Conservation (phyloP, 1,140 invertebrate genomes). For the Pseudobourletiella spinata region DNA sequence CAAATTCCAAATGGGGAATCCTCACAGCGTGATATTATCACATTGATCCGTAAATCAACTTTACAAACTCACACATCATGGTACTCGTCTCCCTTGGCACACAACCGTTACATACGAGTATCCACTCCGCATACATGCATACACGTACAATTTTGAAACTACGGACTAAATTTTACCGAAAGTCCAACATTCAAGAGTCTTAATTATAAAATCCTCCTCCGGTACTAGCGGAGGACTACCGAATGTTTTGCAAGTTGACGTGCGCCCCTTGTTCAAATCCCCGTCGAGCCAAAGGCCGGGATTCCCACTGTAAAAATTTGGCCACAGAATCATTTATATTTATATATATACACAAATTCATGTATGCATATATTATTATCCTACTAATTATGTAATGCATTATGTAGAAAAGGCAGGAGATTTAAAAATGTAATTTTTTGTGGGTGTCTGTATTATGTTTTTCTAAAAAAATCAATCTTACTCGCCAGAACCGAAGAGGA, state of each 20-base stretch:
- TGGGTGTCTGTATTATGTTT: too few relatives aligned
- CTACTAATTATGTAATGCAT: too few relatives aligned
- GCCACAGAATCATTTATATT: too few relatives aligned
- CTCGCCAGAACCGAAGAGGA: conserved; percentile 95
- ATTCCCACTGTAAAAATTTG: conserved; percentile 77
- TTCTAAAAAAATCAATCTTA: too few relatives aligned
- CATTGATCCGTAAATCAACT: background rate
- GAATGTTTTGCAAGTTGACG: conserved; percentile 89
- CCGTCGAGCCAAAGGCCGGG: conserved; percentile 97
- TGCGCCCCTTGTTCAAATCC: conserved; percentile 79
- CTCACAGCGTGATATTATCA: too few relatives aligned
- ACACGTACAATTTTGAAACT: too few relatives aligned
- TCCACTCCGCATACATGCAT: too few relatives aligned
- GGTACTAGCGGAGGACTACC: conserved; percentile 85
- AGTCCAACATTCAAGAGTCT: conserved; percentile 91
- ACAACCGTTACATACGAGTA: too few relatives aligned
- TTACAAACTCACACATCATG: background rate
- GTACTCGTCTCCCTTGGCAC: too few relatives aligned
- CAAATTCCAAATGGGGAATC: too few relatives aligned
- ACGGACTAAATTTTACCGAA: conserved; percentile 55
- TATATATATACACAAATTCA: too few relatives aligned
- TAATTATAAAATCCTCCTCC: conserved; percentile 91
- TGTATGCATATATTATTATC: background rate
- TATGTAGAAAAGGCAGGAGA: background rate
- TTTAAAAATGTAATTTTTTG: too few relatives aligned